Percentiles rank a stretch among this genome's conserved stretches.
phyloP scores from a whole-genome alignment of 2,888 invertebrate species.

The Chrysolina americana region DNA sequence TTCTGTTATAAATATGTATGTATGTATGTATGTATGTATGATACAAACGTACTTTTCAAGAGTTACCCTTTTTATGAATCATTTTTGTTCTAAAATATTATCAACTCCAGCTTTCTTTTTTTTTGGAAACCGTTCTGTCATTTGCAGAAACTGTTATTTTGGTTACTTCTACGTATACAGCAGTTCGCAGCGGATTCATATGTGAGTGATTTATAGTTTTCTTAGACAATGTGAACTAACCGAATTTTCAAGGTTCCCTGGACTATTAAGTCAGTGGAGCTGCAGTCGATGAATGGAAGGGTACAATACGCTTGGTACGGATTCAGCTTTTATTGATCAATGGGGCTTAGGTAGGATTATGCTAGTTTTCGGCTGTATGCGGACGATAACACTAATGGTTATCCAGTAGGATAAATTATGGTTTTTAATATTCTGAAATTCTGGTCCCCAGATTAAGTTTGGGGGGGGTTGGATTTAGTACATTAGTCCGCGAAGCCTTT shows the following conservation, averaged over 20 bases:
- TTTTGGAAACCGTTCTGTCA: too few species aligned
- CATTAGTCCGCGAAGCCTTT: neutral
- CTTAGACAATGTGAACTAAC: too few species aligned
- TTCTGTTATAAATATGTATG: too few species aligned
- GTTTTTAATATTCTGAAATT: constrained; percentile 54
- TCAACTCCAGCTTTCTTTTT: too few species aligned
- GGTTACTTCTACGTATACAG: too few species aligned
- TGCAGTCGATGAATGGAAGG: constrained; percentile 20
- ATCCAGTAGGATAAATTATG: constrained; percentile 59
- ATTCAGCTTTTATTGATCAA: constrained; percentile 59
- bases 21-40: too few species aligned
- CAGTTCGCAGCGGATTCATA: too few species aligned
- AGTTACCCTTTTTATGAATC: too few species aligned
- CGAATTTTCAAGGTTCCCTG: neutral
- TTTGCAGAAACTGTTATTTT: too few species aligned
- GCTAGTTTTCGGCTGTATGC: constrained; percentile 62
- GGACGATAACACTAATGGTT: constrained; percentile 62
- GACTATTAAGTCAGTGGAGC: neutral
- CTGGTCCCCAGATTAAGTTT: neutral
- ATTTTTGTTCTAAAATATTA: too few species aligned
- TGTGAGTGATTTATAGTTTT: too few species aligned
- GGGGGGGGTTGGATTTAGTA: neutral
- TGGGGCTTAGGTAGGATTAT: constrained; percentile 60
- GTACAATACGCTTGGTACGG: constrained; percentile 37
- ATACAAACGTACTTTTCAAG: too few species aligned